Conservation (phyloP, 2,113 vertebrate species). For the Clinocottus analis region DNA sequence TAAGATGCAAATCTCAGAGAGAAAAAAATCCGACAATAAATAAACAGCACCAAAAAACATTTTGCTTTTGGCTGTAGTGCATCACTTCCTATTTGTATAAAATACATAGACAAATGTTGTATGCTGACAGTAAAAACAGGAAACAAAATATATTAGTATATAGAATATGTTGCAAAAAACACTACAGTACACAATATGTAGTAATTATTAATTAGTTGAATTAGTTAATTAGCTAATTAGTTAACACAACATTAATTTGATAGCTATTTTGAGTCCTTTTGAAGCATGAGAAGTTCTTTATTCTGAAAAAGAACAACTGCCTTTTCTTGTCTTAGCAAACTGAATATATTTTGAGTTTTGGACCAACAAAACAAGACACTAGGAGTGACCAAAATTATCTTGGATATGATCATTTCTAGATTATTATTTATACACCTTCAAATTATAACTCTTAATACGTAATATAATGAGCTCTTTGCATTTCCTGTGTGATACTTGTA, state of each 20-base stretch:
- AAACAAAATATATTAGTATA: neutral
- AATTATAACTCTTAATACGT: slow-evolving; percentile 8
- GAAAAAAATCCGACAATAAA: neutral
- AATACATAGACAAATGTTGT: neutral
- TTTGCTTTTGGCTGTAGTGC: neutral
- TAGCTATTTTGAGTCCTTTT: too few species aligned
- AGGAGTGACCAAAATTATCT: too few species aligned
- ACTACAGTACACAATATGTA: too few species aligned
- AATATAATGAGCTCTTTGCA: slow-evolving; percentile 49
- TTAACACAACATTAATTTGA: too few species aligned
- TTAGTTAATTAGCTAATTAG: too few species aligned
- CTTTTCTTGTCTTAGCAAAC: too few species aligned
- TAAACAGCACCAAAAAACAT: neutral
- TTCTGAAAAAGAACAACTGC: neutral
- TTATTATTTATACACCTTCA: slow-evolving; percentile 12
- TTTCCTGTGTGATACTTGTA: slow-evolving; percentile 42
- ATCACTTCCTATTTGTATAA: neutral
- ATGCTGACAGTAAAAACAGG: neutral
- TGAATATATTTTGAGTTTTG: too few species aligned
- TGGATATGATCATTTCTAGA: neutral
- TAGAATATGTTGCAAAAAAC: neutral
- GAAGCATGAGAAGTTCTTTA: neutral
- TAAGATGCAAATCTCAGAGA: neutral
- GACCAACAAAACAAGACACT: too few species aligned
- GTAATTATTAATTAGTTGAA: too few species aligned